These are phyloP conservation scores for Tricholaema leucomelas DNA, from an alignment of 2,113 vertebrate genomes.

Conservation along the genomic window DNA sequence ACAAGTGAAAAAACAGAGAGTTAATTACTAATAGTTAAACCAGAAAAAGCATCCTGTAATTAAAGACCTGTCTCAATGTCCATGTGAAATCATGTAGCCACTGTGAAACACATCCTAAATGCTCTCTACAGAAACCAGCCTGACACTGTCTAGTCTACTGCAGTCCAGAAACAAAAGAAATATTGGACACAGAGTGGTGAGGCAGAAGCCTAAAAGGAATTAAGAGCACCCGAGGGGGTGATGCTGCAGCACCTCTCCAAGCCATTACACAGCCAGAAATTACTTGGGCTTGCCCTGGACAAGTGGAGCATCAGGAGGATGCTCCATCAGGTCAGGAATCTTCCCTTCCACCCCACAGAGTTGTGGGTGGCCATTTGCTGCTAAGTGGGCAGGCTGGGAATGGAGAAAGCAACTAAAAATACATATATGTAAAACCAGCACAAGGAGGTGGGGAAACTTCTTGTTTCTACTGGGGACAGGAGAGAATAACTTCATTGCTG, in stretches of 20 bases:
- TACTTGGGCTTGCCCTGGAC: not conserved
- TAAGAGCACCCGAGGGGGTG: rapidly evolving
- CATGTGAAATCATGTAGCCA: not conserved
- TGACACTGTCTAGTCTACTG: not conserved
- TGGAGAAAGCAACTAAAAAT: not conserved
- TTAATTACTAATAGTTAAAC: constrained; percentile 33
- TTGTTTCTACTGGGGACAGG: not conserved
- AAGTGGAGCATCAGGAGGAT: not conserved
- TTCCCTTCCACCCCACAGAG: not conserved
- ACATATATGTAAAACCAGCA: not conserved
- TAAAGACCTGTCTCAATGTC: not conserved
- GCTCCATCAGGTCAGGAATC: not conserved
- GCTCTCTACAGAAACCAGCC: not conserved
- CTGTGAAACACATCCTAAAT: not conserved
- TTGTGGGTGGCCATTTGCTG: rapidly evolving
- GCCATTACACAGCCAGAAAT: not conserved
- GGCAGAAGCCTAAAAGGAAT: not conserved
- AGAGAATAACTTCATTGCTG: not conserved
- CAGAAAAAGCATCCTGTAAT: not conserved
- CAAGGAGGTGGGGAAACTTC: not conserved
- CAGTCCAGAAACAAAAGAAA: not conserved
- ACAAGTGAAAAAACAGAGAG: not conserved
- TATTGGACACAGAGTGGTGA: not conserved
- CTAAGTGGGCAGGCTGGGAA: not conserved
- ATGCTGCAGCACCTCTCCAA: not conserved